Evolutionary conservation across 2,797 vertebrate species (phyloP), one percentile per base, ranked within the genome.

Genomic region (Lacerta viridis): DNA sequence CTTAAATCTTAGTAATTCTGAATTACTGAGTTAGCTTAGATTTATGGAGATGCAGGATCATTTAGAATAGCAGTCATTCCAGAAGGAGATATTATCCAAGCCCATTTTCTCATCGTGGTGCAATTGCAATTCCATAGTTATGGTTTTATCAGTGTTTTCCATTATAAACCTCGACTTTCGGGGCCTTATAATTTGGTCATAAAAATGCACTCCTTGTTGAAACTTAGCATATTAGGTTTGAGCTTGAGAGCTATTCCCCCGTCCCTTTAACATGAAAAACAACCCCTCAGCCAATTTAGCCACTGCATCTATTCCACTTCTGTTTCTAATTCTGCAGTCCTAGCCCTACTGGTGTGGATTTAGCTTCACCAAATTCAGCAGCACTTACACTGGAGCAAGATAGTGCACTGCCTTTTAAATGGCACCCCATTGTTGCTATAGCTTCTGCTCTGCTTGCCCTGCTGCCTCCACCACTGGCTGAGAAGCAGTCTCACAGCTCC

Each of bases 1-100:
- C 95, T 95, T 96, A 97, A 97, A 97, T 97, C 96, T 96, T 96
- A 94, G 96, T 96, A 96, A 96, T 97, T 97, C 94, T 97, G 97
- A 97, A 97, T 96, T 94, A 97, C 97, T 97, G 95, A 96, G 96
- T 97, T 97, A 97, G 95, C 95, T 97, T 91, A 97, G 97, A 97
- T 97, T 97, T 97, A 97, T 97, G 96, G 93, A 94, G 94, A 95
- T 94, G 94, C 92, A 89, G 92, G 92, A 94, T 96, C 96, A 93
- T 97, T 97, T 97, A 93, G 94, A 97, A 88, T 61, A 88, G 96
- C 96, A 95, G 91, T 97, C 96, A 96, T 97, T 97, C 95, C 95
- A 95, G 95, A 94, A 96, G 95, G 66, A 93, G 95, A 95, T 95
- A 97, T 97, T 97, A 97, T 96, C 96, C 95, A 97, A 97, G 95